Base-by-base conservation (phyloP, 1,140 invertebrate genomes). In the Heliconius himera region DNA sequence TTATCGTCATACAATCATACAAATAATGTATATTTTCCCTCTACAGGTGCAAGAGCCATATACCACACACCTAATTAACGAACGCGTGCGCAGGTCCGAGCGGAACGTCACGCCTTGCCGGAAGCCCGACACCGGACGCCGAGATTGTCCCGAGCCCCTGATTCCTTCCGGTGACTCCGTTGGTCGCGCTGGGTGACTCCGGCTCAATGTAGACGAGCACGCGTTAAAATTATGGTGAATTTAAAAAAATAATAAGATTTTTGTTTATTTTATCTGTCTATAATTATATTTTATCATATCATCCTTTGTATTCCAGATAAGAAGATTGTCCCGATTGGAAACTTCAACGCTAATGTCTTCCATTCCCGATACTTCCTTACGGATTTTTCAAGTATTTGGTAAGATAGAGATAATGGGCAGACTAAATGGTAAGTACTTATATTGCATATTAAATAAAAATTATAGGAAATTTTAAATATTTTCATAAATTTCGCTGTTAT, bases 61-160 rank as follows among this genome's bases (percentile, higher is more conserved):
- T 73, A 80, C 74, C 79, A 80, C 79, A 81, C 76, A 81, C 70
- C 56, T 81, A 81, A 81, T 78, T 81, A 81, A 81, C 77, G 78
- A 73, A 83, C 89, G 90, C 89, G 83, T 84, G 90, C 90, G 91
- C 91, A 92, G 86, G 91, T 89, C 88, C 87, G 83, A 85, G 79
- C 82, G 82, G 82, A 84, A 83, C 87, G 89, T 89, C 87, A 90
- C 88, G 88, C 88, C 87, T 88, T 87, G 83, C 84, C 91, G 91
- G 91, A 91, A 90, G 88, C 83, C 82, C 79, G 78, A 71, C 38
- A 81, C 89, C 91, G 91, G 92, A 93, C 89, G 92, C 77, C 86
- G 87, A 91, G 91, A 93, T 92, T 93, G 92, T 90, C 86, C 86
- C 88, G 87, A 89, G 90, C 88, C 90, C 89, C 90, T 92, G 92